Evolutionary conservation across 2,888 invertebrate genomes (phyloP), one percentile per base, ranked within the genome.

Genomic region (Priocnemis perturbator): DNA sequence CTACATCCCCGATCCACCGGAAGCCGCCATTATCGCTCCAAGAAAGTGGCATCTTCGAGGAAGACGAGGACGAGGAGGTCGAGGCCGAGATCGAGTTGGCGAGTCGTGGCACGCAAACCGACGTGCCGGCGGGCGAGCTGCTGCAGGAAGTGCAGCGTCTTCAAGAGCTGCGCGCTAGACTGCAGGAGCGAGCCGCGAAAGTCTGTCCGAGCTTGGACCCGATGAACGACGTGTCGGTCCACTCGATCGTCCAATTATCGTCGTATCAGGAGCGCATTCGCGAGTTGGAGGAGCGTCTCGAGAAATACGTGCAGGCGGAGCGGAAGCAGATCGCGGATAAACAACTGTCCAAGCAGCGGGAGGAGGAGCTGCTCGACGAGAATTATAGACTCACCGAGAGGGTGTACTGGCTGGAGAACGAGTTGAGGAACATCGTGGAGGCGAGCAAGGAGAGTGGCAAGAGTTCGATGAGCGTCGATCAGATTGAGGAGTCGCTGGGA

Each of bases 41-140:
- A 83, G 94, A 94, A 83, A 94, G 94, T 81, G 94, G 94, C 26
- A 94, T 94, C 76, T 94, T 94, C 82, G 94, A 93, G 82, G 90
- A 90, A 64, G 93, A 93, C 82, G 79, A 82, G 76, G 90, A 90
- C 61, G 75, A 1, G 14, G 93, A 93, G 64, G 93, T 93, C 81
- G 79, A 81, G 30, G 67, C 66, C 30, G 77, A 84, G 59, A 79
- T 88, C 1, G 85, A 85, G 60, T 70, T 86, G 9, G 65, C 82
- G 26, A 83, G 75, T 63, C 78, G 79, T n/a, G 81, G 83, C 14
- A 87, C 86, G 0, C 86, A 86, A 52, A 86, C 86, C 5, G 86
- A 87, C 55, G 79, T 80, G 0, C 87, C 86, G 2, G 82, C 84
- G 20, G 85, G 87, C 26, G 87, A 86, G 64, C 78, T 87, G 3